Conservation (phyloP, 2,113 vertebrate species). For the Rhagologus leucostigma region DNA sequence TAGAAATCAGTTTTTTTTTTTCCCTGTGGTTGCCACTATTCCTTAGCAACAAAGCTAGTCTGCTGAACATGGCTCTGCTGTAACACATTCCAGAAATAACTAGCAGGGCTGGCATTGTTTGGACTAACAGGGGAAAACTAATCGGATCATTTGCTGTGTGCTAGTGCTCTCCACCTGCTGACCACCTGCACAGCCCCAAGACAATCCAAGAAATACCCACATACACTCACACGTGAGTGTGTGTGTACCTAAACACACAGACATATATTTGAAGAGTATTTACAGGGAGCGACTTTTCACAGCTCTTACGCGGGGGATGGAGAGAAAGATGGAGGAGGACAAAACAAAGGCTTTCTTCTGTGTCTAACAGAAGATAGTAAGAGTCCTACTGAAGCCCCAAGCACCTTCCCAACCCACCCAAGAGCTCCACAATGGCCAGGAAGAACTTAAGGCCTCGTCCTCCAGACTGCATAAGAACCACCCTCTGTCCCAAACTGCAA, state of each 20-base stretch:
- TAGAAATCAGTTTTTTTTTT: constrained; percentile 35
- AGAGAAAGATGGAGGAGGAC: background rate
- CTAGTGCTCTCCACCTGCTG: background rate
- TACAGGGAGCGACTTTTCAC: background rate
- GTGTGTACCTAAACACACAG: background rate
- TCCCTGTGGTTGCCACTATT: background rate
- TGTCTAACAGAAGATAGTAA: background rate
- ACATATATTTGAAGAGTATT: accelerated
- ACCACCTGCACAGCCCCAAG: accelerated
- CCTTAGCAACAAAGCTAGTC: constrained; percentile 54
- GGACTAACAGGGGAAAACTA: background rate
- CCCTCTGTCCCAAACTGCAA: background rate
- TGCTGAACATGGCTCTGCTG: background rate
- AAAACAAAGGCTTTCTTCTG: background rate
- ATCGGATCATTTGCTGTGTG: background rate
- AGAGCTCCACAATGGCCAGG: background rate
- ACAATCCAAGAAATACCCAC: background rate
- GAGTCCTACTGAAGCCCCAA: background rate
- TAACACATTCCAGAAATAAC: constrained; percentile 47
- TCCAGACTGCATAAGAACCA: background rate
- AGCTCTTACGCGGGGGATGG: background rate
- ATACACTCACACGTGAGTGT: accelerated
- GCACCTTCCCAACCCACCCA: background rate
- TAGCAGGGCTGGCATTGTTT: background rate
- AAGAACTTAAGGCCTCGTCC: background rate